Evolutionary conservation across 2,888 invertebrate species (phyloP), one percentile per base, ranked within the genome.

Genomic region (Phasia obesa): DNA sequence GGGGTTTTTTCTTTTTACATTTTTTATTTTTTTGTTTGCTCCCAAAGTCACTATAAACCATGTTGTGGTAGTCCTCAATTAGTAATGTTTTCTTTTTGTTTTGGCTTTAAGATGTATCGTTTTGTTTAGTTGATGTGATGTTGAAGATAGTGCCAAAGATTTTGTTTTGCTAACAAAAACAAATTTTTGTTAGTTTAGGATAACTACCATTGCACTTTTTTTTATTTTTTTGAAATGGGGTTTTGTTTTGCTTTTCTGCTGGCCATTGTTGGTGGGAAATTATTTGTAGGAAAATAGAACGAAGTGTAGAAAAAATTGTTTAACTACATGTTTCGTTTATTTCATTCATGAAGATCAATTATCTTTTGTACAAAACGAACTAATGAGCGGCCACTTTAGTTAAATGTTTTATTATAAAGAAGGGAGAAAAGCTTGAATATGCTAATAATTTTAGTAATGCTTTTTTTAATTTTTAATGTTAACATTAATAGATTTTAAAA

Each of bases 1-100:
- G 85, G 74, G 44, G 44, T 55, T 67, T 62, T 71, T 77, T 65
- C 69, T 83, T 82, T 86, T 55, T 84, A 9, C 2, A 13, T 86
- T 86, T 80, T 82, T 85, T 74, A 27, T 85, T 86, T 84, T 47
- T 70, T 59, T 47, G n/a, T n/a, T n/a, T n/a, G n/a, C n/a, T n/a
- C n/a, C n/a, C n/a, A n/a, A 81, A 83, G 85, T 79, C 85, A 85
- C 84, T 70, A 51, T 59, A 71, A 81, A 83, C 77, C 79, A 71
- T 85, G 84, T 85, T 86, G 86, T 82, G 85, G 85, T 86, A 85
- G 86, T 86, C 84, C 86, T 85, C 86, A 86, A 86, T 86, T 86
- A 85, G 86, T 83, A 83, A 55, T 47, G 23, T 70, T 74, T 53
- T 23, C 49, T 47, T 65, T 64, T 70, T 57, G 23, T 53, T 74